phyloP scores from a whole-genome alignment of 1,140 invertebrate genomes.

The Dolichoris vasculosae region DNA sequence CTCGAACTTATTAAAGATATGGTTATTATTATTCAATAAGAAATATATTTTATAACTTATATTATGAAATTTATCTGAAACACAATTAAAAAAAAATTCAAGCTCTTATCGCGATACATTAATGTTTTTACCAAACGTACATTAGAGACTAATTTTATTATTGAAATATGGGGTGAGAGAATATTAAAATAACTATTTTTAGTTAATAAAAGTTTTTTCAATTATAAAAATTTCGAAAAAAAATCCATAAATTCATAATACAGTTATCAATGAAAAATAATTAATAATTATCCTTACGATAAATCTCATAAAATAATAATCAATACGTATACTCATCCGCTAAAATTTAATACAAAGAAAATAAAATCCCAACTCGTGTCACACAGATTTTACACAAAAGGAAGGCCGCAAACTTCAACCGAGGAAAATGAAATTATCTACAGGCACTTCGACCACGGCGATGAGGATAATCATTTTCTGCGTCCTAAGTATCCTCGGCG shows the following conservation, averaged over 20 bases:
- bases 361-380: not conserved
- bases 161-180: not conserved
- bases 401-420: too few species aligned
- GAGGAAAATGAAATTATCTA: not conserved
- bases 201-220: not conserved
- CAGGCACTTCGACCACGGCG: slow-evolving; percentile 26
- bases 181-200: not conserved
- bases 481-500: slow-evolving; percentile 58
- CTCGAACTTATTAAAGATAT: too few species aligned
- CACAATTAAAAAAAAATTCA: too few species aligned
- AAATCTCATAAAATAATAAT: too few species aligned
- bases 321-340: too few species aligned
- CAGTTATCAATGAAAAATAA: not conserved
- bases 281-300: too few species aligned
- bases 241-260: not conserved
- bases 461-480: slow-evolving; percentile 56
- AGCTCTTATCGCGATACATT: too few species aligned
- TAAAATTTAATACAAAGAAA: too few species aligned
- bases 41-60: too few species aligned
- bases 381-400: not conserved
- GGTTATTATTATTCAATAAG: too few species aligned
- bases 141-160: not conserved
- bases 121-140: not conserved
- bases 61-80: too few species aligned
- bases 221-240: not conserved